Percentiles rank a stretch among this genome's conserved stretches.
Evolutionary conservation across 1,140 invertebrate species (phyloP).

Genomic region (Drosophila bifasciata): DNA sequence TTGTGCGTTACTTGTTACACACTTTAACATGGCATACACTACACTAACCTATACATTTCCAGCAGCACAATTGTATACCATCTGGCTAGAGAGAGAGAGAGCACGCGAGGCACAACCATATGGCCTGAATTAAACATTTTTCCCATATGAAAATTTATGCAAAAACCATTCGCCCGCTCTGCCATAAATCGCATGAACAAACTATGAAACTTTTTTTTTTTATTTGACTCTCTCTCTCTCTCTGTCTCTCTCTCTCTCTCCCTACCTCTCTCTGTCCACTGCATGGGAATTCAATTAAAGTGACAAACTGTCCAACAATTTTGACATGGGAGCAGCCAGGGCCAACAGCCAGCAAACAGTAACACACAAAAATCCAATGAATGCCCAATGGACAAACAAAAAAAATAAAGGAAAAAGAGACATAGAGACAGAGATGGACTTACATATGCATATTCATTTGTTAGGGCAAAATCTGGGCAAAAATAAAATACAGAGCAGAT

Average conservation of each 20-base stretch:
- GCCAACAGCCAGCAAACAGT: constrained; percentile 23
- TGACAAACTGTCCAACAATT: constrained; percentile 80
- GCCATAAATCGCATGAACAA: constrained; percentile 65
- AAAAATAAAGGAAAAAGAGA: constrained; percentile 45
- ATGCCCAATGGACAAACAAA: constrained; percentile 72
- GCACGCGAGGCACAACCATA: constrained; percentile 16
- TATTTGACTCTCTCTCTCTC: constrained; percentile 25
- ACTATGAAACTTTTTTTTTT: constrained; percentile 38
- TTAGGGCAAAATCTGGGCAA: constrained; percentile 23
- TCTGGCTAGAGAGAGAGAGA: neutral
- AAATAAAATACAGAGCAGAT: constrained; percentile 29
- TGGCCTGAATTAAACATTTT: constrained; percentile 67
- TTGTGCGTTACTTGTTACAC: constrained; percentile 53
- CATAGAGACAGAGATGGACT: constrained; percentile 23
- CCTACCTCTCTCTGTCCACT: constrained; percentile 17
- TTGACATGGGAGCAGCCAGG: constrained; percentile 67
- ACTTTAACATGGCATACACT: too few relatives aligned
- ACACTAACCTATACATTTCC: constrained; percentile 27
- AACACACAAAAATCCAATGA: constrained; percentile 67
- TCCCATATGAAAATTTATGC: constrained; percentile 62
- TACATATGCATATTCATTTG: constrained; percentile 45
- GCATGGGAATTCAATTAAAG: constrained; percentile 82
- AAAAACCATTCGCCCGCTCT: constrained; percentile 30
- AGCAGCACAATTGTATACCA: too few relatives aligned
- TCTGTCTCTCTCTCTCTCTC: too few relatives aligned